phyloP scores from a whole-genome alignment of 2,797 vertebrate species.

The Xiphophorus birchmanni region DNA sequence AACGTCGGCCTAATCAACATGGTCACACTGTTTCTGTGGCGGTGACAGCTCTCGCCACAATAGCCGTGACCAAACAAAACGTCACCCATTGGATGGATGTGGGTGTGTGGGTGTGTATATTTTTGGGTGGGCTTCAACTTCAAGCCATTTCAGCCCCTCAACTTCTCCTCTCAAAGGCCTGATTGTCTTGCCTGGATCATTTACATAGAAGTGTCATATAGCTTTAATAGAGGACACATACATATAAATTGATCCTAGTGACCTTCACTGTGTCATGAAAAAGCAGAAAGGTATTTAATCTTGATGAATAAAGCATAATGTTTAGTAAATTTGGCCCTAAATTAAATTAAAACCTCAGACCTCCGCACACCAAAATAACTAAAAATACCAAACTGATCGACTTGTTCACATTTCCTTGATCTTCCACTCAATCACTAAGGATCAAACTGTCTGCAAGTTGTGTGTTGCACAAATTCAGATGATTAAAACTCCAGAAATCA shows the following conservation, averaged over 20 bases:
- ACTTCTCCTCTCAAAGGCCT: slow-evolving; percentile 51
- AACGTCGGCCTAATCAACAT: slow-evolving; percentile 81
- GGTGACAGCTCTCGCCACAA: slow-evolving; percentile 84
- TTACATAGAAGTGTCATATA: slow-evolving; percentile 41
- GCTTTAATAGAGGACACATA: not conserved
- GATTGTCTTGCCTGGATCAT: slow-evolving; percentile 41
- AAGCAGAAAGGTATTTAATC: not conserved
- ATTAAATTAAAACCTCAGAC: not conserved
- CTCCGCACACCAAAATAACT: not conserved
- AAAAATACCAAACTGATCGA: not conserved
- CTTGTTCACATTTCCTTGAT: not conserved
- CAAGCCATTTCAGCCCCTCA: slow-evolving; percentile 37
- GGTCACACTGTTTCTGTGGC: slow-evolving; percentile 83
- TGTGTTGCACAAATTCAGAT: not conserved
- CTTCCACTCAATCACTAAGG: not conserved
- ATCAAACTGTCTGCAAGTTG: not conserved
- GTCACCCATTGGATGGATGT: slow-evolving; percentile 59
- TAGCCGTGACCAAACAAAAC: slow-evolving; percentile 79
- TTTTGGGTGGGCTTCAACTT: slow-evolving; percentile 62
- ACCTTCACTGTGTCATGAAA: not conserved
- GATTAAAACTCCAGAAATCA: not conserved
- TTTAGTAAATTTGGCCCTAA: not conserved
- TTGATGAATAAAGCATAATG: not conserved
- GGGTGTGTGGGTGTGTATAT: slow-evolving; percentile 29
- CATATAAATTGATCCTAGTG: not conserved